Base-by-base conservation (phyloP, 2,888 invertebrate genomes). In the Phyto melanocephala region DNA sequence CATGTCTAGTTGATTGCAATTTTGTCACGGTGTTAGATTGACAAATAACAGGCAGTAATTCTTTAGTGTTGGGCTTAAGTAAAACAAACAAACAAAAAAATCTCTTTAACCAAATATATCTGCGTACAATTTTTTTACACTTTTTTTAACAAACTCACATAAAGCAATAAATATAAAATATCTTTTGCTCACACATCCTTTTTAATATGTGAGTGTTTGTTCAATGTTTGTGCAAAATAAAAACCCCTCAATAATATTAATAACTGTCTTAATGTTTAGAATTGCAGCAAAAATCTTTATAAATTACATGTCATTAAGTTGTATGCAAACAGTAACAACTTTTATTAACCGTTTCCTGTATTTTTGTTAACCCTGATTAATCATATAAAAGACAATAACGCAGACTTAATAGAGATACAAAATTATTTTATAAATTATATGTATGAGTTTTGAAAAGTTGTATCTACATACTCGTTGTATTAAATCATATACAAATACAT, bases 11-110 rank as follows among this genome's bases (percentile, higher is more conserved):
- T 88, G 89, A 89, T 89, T 88, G 88, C 86, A 85, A 85, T 86
- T 88, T 88, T 86, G 89, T 88, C 87, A 89, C 89, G 88, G 86
- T 80, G 70, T 62, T 68, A 42, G 81, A 80, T 80, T 67, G 70
- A 84, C 83, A 83, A 80, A 85, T 86, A 80, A 75, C 75, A 71
- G 40, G 65, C 82, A 75, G 80, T 85, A 77, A 81, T 79, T 85
- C 68, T 68, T 62, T n/a, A n/a, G n/a, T n/a, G n/a, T n/a, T n/a
- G 3, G 28, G 28, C 28, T 28, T 6, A 68, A 70, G 13, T n/a
- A 60, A 54, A 60, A 37, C 8, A 67, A 70, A 62, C 24, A 60
- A 47, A 42, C 13, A 70, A 71, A 60, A 40, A 60, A 22, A 2
- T 5, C 22, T 37, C 2, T 37, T 24, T n/a, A 37, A 50, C 20